A percentile compares a stretch with the other conserved stretches of the same genome.
Conservation (phyloP, 2,888 invertebrate species). For the Oscheius sp. region DNA sequence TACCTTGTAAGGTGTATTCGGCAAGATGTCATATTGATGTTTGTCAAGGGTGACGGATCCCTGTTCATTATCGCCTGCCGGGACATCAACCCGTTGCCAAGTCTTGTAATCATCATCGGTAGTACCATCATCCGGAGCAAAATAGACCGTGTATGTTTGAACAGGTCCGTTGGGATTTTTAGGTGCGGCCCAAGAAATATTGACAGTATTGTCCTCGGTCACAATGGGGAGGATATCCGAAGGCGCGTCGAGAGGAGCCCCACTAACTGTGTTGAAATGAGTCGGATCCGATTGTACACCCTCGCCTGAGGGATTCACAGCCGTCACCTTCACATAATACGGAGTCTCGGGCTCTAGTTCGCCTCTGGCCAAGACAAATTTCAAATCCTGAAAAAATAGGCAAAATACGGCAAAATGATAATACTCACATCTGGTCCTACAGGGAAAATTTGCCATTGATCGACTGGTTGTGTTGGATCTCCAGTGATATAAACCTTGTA, state of each 20-base stretch:
- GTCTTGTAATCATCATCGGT: conserved; percentile 65
- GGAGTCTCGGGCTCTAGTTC: conserved; percentile 71
- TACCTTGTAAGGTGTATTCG: conserved; percentile 63
- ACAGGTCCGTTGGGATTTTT: conserved; percentile 67
- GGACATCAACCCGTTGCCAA: conserved; percentile 64
- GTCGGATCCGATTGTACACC: conserved; percentile 66
- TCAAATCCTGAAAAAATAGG: conserved; percentile 51
- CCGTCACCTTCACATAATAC: conserved; percentile 70
- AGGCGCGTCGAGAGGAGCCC: conserved; percentile 71
- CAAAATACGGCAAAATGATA: too few relatives aligned
- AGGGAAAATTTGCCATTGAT: conserved; percentile 68
- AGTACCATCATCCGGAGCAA: conserved; percentile 63
- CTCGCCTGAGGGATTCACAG: conserved; percentile 67
- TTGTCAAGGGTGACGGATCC: conserved; percentile 59
- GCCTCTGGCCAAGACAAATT: conserved; percentile 65
- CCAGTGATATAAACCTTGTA: conserved; percentile 71
- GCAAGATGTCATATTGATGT: conserved; percentile 59
- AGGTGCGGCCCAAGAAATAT: conserved; percentile 68
- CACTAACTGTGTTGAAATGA: conserved; percentile 67
- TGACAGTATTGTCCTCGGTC: conserved; percentile 68
- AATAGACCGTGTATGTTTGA: conserved; percentile 67
- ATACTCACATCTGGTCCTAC: conserved; percentile 37
- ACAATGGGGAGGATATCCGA: conserved; percentile 64
- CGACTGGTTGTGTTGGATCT: conserved; percentile 69
- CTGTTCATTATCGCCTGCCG: conserved; percentile 53